Conservation (phyloP, 2,113 vertebrate species). For the Myiagra hebetior region DNA sequence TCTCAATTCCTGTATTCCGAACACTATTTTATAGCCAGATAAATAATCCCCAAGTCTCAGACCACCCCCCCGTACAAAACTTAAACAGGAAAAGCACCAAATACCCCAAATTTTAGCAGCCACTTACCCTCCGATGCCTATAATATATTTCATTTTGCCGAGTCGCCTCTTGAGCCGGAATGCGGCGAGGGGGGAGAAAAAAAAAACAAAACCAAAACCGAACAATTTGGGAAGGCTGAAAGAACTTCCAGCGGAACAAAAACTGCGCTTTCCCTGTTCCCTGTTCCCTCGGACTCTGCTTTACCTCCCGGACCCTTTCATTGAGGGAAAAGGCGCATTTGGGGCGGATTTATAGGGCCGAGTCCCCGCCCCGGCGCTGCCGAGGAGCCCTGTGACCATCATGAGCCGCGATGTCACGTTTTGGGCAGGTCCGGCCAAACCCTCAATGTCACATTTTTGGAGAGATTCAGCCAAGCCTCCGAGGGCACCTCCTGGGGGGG, state of each 20-base stretch:
- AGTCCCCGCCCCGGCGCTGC: background rate
- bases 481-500: rapidly evolving
- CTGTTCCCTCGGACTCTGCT: rapidly evolving
- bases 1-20: rapidly evolving
- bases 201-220: too few relatives aligned
- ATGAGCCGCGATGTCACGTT: background rate
- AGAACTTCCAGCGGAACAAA: rapidly evolving
- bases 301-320: slow-evolving; percentile 70
- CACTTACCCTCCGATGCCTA: slow-evolving; percentile 94
- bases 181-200: rapidly evolving
- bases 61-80: rapidly evolving
- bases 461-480: background rate
- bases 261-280: rapidly evolving
- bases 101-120: rapidly evolving
- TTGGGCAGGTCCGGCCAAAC: background rate
- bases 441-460: background rate
- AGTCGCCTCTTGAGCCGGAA: background rate
- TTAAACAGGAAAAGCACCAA: rapidly evolving
- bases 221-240: rapidly evolving
- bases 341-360: background rate
- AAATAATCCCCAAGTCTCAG: rapidly evolving
- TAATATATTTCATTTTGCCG: slow-evolving; percentile 83
- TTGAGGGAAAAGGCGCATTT: slow-evolving; percentile 67
- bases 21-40: rapidly evolving
- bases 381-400: background rate